Percentiles rank a stretch among this genome's conserved stretches.
Conservation (phyloP, 2,113 vertebrate species). For the Malurus cyaneus region DNA sequence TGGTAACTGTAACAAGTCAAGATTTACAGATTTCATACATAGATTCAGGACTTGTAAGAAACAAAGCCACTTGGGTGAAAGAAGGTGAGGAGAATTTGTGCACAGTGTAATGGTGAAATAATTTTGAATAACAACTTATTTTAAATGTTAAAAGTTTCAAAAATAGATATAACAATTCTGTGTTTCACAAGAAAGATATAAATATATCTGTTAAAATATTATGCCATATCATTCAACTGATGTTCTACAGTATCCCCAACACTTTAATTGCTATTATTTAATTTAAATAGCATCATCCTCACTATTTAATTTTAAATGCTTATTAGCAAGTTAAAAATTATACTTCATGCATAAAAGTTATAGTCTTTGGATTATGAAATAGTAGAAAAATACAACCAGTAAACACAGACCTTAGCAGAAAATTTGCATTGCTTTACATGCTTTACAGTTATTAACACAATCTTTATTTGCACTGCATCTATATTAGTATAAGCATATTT, state of each 20-base stretch:
- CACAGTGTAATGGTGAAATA: not conserved
- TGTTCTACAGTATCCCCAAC: not conserved
- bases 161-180: not conserved
- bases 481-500: not conserved
- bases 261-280: not conserved
- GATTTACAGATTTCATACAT: not conserved
- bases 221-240: accelerated
- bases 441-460: not conserved
- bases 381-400: not conserved
- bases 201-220: not conserved
- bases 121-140: not conserved
- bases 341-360: not conserved
- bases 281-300: not conserved
- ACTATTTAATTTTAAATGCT: not conserved
- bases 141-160: not conserved
- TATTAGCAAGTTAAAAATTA: not conserved
- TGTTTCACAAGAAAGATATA: not conserved
- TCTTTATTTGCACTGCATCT: not conserved
- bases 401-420: not conserved
- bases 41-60: not conserved
- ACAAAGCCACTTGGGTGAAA: not conserved
- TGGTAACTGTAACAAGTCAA: not conserved
- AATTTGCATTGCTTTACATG: not conserved
- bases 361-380: not conserved
- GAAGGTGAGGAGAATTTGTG: not conserved